Evolutionary conservation across 1,140 invertebrate species (phyloP).

Genomic region (Planococcus citri): DNA sequence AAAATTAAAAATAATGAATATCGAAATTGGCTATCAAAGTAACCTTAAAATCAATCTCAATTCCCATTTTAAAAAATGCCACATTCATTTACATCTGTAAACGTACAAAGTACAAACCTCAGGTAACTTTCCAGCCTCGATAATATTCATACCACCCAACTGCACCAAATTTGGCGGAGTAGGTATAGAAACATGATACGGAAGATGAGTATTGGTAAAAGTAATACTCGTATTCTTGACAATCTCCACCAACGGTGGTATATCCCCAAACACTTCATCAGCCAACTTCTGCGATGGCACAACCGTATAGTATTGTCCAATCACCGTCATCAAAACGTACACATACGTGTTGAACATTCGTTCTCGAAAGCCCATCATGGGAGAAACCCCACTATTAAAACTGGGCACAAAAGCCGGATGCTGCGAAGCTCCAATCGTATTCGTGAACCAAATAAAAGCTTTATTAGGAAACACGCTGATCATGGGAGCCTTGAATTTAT

Average conservation of each 20-base stretch:
- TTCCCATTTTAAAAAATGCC: too few species aligned
- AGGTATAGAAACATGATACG: slow-evolving; percentile 39
- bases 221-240: slow-evolving; percentile 26
- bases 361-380: neutral
- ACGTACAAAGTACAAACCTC: neutral
- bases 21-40: too few species aligned
- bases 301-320: neutral
- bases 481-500: slow-evolving; percentile 36
- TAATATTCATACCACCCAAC: neutral
- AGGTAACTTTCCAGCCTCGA: neutral
- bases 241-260: slow-evolving; percentile 39
- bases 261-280: slow-evolving; percentile 22
- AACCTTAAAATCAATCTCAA: too few species aligned
- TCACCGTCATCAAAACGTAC: neutral
- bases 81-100: too few species aligned
- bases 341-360: neutral
- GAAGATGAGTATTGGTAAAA: slow-evolving; percentile 34
- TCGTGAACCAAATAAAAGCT: slow-evolving; percentile 45
- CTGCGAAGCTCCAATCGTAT: slow-evolving; percentile 29
- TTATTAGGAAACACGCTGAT: slow-evolving; percentile 42
- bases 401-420: slow-evolving; percentile 28
- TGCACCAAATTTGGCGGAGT: slow-evolving; percentile 38
- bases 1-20: too few species aligned
- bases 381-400: neutral
- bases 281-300: neutral